Evolutionary conservation across 1,140 invertebrate species (phyloP), one percentile per base, ranked within the genome.

Genomic region (Anastrepha obliqua): DNA sequence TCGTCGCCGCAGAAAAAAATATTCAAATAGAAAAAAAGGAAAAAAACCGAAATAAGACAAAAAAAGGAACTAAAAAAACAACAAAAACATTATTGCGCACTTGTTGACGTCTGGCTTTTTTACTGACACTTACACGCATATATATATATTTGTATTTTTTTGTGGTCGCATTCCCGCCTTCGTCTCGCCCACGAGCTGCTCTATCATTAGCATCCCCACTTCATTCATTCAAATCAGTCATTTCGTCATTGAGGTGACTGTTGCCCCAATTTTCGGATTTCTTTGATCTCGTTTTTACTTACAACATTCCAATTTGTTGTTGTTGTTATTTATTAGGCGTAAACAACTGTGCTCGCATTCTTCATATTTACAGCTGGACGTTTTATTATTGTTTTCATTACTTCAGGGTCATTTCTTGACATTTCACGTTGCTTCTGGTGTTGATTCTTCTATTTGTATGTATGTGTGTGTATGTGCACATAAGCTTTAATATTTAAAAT

Each of bases 301-400:
- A n/a, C 60, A 62, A 15, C 60, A 62, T 62, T 62, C 15, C 4
- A 13, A n/a, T n/a, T 17, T 62, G 29, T 29, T 29, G 29, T 29
- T 29, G 29, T 29, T 29, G 29, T 29, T 29, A 29, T 3, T 62
- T 62, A 17, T 3, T 62, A 17, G 60, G 60, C 60, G 60, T 62
- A 62, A 62, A 62, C 60, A 62, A 62, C 9, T 62, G 8, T 62
- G 60, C 60, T 62, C 60, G 60, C 60, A 62, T 62, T 62, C 60
- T 17, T 62, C 60, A 17, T 17, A 62, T 6, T 62, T 17, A 62
- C n/a, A 62, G n/a, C n/a, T 62, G 4, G 60, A 62, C 9, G 9
- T 62, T 17, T 62, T 62, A 5, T n/a, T 3, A 17, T 62, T 17
- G n/a, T 15, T 62, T 62, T n/a, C 60, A 13, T 62, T 15, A 62